These are phyloP conservation scores for Osmerus eperlanus DNA, from an alignment of 2,113 vertebrate species.

Conservation along the genomic window DNA sequence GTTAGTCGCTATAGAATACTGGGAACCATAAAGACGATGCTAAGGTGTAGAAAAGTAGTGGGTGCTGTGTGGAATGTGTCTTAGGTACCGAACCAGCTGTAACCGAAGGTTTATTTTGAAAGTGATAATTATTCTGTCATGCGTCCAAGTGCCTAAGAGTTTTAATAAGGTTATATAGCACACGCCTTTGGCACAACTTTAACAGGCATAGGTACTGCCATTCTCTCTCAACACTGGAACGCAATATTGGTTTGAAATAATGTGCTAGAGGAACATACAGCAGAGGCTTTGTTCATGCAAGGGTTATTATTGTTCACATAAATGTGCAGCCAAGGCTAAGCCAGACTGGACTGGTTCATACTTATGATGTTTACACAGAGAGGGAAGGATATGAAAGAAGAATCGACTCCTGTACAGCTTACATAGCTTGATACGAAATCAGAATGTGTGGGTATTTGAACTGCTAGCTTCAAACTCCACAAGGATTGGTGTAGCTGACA, in stretches of 20 bases:
- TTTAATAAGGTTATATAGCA: slow-evolving; percentile 51
- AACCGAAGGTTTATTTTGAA: slow-evolving; percentile 38
- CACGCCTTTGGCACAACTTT: slow-evolving; percentile 3
- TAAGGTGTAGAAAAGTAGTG: neutral
- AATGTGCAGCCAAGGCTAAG: neutral
- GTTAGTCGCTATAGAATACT: no score
- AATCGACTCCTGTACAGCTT: no score
- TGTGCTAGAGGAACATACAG: neutral
- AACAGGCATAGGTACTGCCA: neutral
- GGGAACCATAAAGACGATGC: no score
- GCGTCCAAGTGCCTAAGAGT: slow-evolving; percentile 27
- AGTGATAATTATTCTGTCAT: slow-evolving; percentile 56
- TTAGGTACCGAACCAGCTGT: slow-evolving; percentile 20
- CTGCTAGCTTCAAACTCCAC: no score
- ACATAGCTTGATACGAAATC: no score
- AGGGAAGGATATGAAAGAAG: no score
- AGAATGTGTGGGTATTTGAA: no score
- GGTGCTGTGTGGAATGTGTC: slow-evolving; percentile 2
- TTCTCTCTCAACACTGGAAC: neutral
- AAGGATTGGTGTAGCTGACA: no score
- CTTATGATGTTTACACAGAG: no score
- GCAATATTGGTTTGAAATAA: neutral
- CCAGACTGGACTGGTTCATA: neutral
- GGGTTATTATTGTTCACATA: neutral
- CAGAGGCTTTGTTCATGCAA: neutral